phyloP scores from a whole-genome alignment of 2,113 vertebrate genomes.

The Naja naja region DNA sequence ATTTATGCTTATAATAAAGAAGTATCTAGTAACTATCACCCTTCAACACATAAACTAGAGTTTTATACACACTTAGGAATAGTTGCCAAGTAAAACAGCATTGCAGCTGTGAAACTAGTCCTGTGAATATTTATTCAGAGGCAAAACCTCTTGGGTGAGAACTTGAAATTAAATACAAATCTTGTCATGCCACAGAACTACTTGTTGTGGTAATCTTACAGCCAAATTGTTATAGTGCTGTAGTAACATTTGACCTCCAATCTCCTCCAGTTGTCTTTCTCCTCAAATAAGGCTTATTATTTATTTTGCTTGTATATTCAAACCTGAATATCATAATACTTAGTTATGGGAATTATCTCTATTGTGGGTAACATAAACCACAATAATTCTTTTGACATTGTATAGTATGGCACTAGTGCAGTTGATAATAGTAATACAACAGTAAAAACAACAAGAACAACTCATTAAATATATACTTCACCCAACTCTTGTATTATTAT shows the following conservation, averaged over 20 bases:
- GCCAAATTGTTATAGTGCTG: neutral
- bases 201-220: neutral
- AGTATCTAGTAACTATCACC: neutral
- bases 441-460: neutral
- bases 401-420: neutral
- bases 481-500: neutral
- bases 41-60: neutral
- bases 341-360: neutral
- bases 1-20: neutral
- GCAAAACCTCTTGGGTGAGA: neutral
- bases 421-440: neutral
- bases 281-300: neutral
- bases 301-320: neutral
- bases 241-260: neutral
- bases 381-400: neutral
- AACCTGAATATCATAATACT: neutral
- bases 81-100: neutral
- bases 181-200: neutral
- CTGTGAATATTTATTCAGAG: neutral
- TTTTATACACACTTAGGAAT: neutral
- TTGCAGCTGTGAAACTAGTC: neutral
- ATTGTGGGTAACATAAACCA: neutral
- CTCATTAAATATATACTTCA: neutral
- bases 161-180: neutral
- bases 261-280: neutral